Evolutionary conservation across 2,888 invertebrate genomes (phyloP).

Genomic region (Caenorhabditis japonica): DNA sequence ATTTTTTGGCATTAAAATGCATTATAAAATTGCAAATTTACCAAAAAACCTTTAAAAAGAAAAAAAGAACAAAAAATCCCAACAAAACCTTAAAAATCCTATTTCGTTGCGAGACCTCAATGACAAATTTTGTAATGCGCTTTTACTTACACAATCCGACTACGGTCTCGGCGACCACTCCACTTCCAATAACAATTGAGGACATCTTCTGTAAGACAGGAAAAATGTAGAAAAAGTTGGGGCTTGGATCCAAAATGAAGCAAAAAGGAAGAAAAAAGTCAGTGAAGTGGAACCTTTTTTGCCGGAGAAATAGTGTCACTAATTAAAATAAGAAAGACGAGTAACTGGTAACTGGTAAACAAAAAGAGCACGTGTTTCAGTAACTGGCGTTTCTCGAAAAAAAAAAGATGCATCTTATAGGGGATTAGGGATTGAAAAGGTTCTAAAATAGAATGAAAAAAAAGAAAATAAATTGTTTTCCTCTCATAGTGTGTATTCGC

Average conservation of each 20-base stretch:
- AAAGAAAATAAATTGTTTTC: no score
- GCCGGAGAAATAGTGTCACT: slow-evolving; percentile 11
- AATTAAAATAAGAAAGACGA: slow-evolving; percentile 6
- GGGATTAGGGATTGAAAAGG: no score
- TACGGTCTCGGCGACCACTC: slow-evolving; percentile 51
- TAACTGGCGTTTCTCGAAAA: no score
- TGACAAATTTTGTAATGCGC: no score
- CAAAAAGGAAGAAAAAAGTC: slow-evolving; percentile 7
- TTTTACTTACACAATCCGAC: slow-evolving; percentile 46
- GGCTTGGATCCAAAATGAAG: neutral
- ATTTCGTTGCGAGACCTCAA: no score
- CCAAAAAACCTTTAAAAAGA: no score
- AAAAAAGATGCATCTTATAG: no score
- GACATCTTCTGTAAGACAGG: slow-evolving; percentile 38
- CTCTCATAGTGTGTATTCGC: no score
- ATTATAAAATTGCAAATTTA: no score
- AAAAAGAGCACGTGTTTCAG: slow-evolving; percentile 25
- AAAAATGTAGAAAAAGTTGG: neutral
- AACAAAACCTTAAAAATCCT: no score
- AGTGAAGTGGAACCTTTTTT: slow-evolving; percentile 26
- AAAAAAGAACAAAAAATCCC: neutral
- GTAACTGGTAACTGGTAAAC: slow-evolving; percentile 13
- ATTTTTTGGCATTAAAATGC: no score
- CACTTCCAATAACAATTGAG: slow-evolving; percentile 55
- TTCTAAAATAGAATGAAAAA: no score